These are phyloP conservation scores for Sebastes vulpes DNA, from an alignment of 2,797 vertebrate species.

Conservation along the genomic window DNA sequence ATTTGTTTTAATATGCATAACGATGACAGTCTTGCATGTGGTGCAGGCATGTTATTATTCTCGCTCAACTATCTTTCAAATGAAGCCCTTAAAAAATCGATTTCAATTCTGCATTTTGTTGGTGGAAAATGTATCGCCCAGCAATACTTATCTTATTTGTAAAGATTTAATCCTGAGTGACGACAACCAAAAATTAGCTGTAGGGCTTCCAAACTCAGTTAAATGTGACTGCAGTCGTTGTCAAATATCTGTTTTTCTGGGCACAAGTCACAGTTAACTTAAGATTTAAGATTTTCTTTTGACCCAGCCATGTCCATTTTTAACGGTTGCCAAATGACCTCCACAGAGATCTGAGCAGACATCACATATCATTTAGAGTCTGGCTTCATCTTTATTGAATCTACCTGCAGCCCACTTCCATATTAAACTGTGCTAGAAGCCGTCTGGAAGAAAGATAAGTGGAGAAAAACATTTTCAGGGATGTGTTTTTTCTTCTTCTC, in stretches of 20 bases:
- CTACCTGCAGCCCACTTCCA: conserved; percentile 4
- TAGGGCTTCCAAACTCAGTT: neutral
- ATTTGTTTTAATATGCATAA: neutral
- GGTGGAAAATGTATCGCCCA: neutral
- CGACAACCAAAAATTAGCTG: neutral
- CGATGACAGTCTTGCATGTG: neutral
- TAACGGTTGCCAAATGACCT: neutral
- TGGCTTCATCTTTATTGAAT: conserved; percentile 12
- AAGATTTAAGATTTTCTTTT: neutral
- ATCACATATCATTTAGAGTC: neutral
- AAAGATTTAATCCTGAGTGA: neutral
- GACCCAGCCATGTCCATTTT: neutral
- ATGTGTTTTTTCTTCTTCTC: neutral
- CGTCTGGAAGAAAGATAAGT: conserved; percentile 9
- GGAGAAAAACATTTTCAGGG: conserved; percentile 8
- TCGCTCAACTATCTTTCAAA: neutral
- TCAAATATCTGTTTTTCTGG: neutral
- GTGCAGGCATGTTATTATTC: neutral
- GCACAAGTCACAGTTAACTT: neutral
- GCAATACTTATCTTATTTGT: neutral
- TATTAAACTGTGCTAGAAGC: neutral
- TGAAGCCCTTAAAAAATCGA: neutral
- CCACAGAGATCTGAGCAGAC: neutral
- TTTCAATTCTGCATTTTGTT: neutral
- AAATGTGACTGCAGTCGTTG: neutral